Evolutionary conservation across 1,140 invertebrate species (phyloP), one percentile per base, ranked within the genome.

Genomic region (Pollicipes pollicipes): DNA sequence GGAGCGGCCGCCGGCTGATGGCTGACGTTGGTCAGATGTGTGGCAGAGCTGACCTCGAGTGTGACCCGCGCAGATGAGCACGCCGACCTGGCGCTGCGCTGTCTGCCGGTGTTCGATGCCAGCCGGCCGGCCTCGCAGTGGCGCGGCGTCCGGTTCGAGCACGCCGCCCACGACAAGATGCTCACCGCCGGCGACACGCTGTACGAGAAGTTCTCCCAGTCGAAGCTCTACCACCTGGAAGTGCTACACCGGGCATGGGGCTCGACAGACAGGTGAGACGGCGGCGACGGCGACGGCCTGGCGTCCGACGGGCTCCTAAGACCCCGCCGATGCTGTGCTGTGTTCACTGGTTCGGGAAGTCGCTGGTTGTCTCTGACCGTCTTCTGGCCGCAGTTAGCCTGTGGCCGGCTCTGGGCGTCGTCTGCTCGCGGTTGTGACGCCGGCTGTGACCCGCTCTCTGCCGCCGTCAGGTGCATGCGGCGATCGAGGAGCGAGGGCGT

Each of bases 401-500:
- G 63, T 64, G 63, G 26, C 27, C 27, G 6, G 8, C 3, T 24
- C 28, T 29, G 27, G 3, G 8, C 64, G 24, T 24, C 10, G 10
- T 45, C 24, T 45, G 10, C 10, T 13, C 37, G 37, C 24, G 10
- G 24, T 45, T 45, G 10, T 45, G 37, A 13, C 10, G 10, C 10
- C 24, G 37, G 10, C 10, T 45, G 37, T 66, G 17, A 28, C 27
- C 28, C 10, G n/a, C 3, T 24, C 27, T 21, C 10, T 24, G 10
- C 85, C 32, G 86, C 89, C 66, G 88, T 90, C 90, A 91, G 76
- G 86, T 88, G 24, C 71, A 68, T 24, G 73, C 75, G 4, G 91
- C 93, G 0, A 79, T 98, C 72, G 88, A 94, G 76, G n/a, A 85
- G 91, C 24, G 85, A 88, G 76, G 94, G 94, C 26, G 86, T 92